These are phyloP conservation scores for Hesperia comma DNA, from an alignment of 2,888 invertebrate species.

Conservation along the genomic window DNA sequence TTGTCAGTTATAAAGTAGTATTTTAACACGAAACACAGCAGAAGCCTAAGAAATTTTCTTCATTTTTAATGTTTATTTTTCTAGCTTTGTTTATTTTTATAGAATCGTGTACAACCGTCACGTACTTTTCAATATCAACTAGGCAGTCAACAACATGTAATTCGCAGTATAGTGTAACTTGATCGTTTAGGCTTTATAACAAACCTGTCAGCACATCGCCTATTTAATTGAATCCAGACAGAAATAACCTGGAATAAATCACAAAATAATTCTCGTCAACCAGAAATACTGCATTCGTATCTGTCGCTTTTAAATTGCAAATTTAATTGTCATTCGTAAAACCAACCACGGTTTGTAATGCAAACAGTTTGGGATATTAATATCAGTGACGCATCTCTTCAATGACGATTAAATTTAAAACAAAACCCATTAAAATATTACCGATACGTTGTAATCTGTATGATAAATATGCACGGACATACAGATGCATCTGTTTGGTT, in stretches of 20 bases:
- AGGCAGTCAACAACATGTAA: too few species aligned
- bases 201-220: too few species aligned
- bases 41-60: too few species aligned
- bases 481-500: slow-evolving; percentile 20
- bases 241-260: slow-evolving; percentile 16
- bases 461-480: slow-evolving; percentile 27
- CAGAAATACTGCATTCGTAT: slow-evolving; percentile 29
- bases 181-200: too few species aligned
- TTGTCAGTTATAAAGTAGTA: too few species aligned
- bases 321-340: slow-evolving; percentile 31
- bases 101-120: too few species aligned
- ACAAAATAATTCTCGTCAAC: slow-evolving; percentile 25
- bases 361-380: slow-evolving; percentile 32
- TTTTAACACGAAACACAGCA: too few species aligned
- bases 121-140: too few species aligned
- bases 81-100: too few species aligned
- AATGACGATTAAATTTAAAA: slow-evolving; percentile 34
- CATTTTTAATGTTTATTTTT: too few species aligned
- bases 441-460: slow-evolving; percentile 29
- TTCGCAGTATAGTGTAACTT: too few species aligned
- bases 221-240: not conserved
- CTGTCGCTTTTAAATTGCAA: slow-evolving; percentile 33
- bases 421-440: slow-evolving; percentile 35
- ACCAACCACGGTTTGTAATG: slow-evolving; percentile 9
- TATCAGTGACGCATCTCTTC: slow-evolving; percentile 18